These are phyloP conservation scores for Ypsolopha sequella DNA, from an alignment of 2,888 invertebrate genomes.

Conservation along the genomic window DNA sequence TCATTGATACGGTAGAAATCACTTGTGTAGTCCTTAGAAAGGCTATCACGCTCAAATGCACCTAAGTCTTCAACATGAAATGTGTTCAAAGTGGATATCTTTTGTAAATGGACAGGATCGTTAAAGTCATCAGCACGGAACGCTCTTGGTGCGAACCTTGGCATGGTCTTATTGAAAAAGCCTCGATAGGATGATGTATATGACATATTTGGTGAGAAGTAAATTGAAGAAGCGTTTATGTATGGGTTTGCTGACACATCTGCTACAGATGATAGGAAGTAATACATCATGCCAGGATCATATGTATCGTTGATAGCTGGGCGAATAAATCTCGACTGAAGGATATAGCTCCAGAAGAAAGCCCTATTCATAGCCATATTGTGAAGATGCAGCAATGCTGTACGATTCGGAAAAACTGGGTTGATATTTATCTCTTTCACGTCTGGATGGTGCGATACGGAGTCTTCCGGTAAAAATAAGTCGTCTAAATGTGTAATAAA, in stretches of 20 bases:
- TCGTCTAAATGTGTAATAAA: conserved; percentile 88
- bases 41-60: conserved; percentile 82
- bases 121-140: conserved; percentile 94
- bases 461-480: conserved; percentile 84
- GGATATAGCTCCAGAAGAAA: conserved; percentile 95
- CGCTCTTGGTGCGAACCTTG: conserved; percentile 93
- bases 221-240: conserved; percentile 93
- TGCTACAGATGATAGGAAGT: conserved; percentile 93
- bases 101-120: conserved; percentile 92
- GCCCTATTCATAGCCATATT: conserved; percentile 97
- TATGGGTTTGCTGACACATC: conserved; percentile 94
- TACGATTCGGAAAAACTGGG: conserved; percentile 94
- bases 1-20: conserved; percentile 93
- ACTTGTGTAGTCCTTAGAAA: conserved; percentile 89
- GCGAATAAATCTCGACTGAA: conserved; percentile 90
- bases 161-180: conserved; percentile 96
- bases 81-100: conserved; percentile 95
- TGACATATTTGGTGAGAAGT: conserved; percentile 94
- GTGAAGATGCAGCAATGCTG: conserved; percentile 91
- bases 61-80: conserved; percentile 90
- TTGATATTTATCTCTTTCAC: conserved; percentile 95
- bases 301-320: conserved; percentile 93
- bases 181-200: conserved; percentile 95
- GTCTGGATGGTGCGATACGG: conserved; percentile 92
- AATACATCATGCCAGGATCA: conserved; percentile 99